Evolutionary conservation across 2,888 invertebrate species (phyloP).

Genomic region (Heteromyza rotundicornis): DNA sequence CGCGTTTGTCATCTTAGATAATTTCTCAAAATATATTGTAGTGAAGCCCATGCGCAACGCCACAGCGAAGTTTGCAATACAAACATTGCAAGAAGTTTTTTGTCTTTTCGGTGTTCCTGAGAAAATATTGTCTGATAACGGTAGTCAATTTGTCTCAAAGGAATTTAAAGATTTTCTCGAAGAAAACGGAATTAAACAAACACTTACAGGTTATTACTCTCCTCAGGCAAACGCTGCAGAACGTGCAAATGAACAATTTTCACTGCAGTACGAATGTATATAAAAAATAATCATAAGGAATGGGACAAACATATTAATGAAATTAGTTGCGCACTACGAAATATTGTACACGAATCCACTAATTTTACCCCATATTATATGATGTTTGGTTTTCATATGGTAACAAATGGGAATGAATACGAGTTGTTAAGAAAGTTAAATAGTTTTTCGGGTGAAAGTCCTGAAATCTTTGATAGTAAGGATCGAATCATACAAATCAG

Average conservation of each 20-base stretch:
- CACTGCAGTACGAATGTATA: constrained; percentile 33
- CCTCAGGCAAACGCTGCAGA: constrained; percentile 48
- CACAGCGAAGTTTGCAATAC: neutral
- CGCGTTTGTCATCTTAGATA: neutral
- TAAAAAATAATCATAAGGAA: constrained; percentile 13
- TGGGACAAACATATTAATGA: constrained; percentile 6
- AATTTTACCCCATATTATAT: neutral
- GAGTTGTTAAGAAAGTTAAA: no score
- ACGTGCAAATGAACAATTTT: constrained; percentile 41
- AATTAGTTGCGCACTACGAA: constrained; percentile 2
- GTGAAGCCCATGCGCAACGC: neutral
- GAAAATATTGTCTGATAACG: constrained; percentile 36
- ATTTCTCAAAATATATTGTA: no score
- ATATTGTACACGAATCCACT: neutral
- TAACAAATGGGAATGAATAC: no score
- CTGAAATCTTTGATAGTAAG: no score
- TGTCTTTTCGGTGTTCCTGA: constrained; percentile 32
- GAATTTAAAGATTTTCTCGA: constrained; percentile 19
- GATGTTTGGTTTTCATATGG: no score
- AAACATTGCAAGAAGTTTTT: no score
- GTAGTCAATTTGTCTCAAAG: constrained; percentile 28
- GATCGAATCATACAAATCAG: no score
- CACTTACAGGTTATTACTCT: constrained; percentile 38
- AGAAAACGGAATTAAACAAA: constrained; percentile 22
- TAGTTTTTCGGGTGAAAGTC: no score